These are phyloP conservation scores for Trogon surrucura DNA, from an alignment of 2,113 vertebrate genomes.

Conservation along the genomic window DNA sequence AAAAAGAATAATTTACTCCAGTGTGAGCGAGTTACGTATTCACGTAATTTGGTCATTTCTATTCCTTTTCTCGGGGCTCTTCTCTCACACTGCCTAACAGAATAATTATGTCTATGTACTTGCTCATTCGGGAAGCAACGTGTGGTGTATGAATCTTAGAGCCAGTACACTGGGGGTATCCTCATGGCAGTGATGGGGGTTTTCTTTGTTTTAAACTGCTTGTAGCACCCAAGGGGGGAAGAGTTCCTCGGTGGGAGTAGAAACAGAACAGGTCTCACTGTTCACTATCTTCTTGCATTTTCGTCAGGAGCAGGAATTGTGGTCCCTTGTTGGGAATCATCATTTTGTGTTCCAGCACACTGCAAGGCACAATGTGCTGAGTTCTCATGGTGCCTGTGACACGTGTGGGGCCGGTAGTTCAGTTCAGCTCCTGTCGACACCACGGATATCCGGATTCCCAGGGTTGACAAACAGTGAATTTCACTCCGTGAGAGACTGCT, in stretches of 20 bases:
- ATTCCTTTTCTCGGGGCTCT: fast-evolving
- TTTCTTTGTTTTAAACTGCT: neutral
- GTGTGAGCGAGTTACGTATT: neutral
- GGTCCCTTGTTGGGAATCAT: neutral
- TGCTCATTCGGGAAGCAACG: neutral
- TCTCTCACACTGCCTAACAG: fast-evolving
- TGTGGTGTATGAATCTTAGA: neutral
- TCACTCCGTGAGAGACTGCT: fast-evolving
- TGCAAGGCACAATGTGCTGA: fast-evolving
- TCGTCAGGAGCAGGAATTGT: neutral
- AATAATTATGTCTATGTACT: neutral
- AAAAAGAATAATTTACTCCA: neutral
- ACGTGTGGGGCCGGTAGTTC: neutral
- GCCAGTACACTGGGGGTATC: neutral
- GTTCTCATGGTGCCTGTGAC: fast-evolving
- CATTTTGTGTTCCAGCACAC: neutral
- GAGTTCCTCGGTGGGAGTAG: neutral
- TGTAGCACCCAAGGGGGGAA: neutral
- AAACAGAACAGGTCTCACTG: neutral
- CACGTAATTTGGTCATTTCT: neutral
- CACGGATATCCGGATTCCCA: fast-evolving
- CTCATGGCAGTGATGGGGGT: neutral
- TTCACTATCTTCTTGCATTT: neutral
- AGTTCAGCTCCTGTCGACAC: neutral
- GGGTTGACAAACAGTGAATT: neutral